Conservation (phyloP, 2,888 invertebrate genomes). For the Stenichneumon culpator region DNA sequence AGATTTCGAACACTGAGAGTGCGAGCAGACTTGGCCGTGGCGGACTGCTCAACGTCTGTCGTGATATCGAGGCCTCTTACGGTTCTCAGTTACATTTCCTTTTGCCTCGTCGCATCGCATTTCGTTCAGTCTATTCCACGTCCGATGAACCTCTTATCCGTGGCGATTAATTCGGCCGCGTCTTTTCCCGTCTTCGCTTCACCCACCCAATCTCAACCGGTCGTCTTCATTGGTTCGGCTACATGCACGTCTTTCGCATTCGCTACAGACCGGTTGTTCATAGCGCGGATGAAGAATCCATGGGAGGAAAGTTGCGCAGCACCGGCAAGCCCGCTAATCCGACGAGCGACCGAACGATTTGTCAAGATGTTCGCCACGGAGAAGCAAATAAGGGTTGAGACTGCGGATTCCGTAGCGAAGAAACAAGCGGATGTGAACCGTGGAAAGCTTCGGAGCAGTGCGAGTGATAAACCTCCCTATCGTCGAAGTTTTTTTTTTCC, state of each 20-base stretch:
- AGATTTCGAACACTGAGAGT: conserved; percentile 24
- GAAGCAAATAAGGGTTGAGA: background rate
- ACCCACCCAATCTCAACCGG: background rate
- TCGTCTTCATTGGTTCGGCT: background rate
- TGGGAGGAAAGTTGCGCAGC: background rate
- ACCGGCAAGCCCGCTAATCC: background rate
- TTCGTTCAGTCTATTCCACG: background rate
- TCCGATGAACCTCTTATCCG: background rate
- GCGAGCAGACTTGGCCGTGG: conserved; percentile 45
- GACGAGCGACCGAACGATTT: conserved; percentile 28
- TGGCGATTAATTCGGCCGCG: background rate
- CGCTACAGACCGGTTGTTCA: conserved; percentile 4
- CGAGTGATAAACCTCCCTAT: conserved; percentile 73
- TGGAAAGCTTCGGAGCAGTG: background rate
- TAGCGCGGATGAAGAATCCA: conserved; percentile 2
- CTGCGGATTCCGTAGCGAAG: background rate
- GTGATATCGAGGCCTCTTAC: background rate
- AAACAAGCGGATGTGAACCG: background rate
- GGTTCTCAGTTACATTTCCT: conserved; percentile 16
- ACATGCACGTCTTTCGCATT: conserved; percentile 7
- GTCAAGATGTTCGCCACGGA: background rate
- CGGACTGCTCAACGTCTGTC: background rate
- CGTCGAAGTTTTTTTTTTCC: background rate
- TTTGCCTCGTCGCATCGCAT: background rate
- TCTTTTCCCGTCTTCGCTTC: background rate